Conservation (phyloP, 1,140 invertebrate genomes). For the Drosophila equinoxialis region DNA sequence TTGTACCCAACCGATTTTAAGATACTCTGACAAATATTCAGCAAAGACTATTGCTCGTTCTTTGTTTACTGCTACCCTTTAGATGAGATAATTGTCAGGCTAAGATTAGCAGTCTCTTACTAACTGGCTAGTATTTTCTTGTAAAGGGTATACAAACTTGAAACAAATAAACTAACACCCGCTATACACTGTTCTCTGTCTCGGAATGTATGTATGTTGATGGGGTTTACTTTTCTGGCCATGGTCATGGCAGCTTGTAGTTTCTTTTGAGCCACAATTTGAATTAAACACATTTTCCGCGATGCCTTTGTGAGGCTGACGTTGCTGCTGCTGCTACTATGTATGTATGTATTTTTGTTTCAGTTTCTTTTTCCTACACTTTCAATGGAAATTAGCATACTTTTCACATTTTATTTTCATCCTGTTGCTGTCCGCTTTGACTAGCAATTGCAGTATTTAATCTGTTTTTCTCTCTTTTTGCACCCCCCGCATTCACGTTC, state of each 20-base stretch:
- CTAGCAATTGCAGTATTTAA: conserved; percentile 50
- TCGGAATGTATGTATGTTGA: background rate
- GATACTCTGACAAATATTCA: no score
- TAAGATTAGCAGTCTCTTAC: no score
- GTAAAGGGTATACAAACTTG: conserved; percentile 11
- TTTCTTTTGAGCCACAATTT: conserved; percentile 48
- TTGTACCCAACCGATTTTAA: no score
- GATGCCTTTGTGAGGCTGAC: conserved; percentile 47
- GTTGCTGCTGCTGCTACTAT: background rate
- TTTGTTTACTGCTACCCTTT: no score
- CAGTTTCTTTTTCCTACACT: conserved; percentile 18
- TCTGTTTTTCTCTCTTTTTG: conserved; percentile 23
- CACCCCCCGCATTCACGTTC: conserved; percentile 23
- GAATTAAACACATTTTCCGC: conserved; percentile 66
- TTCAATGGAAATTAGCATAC: conserved; percentile 71
- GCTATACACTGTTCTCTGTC: conserved; percentile 17
- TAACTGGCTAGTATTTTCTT: no score
- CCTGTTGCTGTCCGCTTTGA: conserved; percentile 25
- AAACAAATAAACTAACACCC: conserved; percentile 58
- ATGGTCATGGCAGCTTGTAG: conserved; percentile 31
- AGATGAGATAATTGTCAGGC: no score
- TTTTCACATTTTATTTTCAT: conserved; percentile 63
- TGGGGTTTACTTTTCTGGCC: conserved; percentile 26
- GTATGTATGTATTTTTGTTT: background rate
- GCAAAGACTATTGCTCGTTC: no score